Percentiles rank a stretch among this genome's conserved stretches.
Evolutionary conservation across 2,797 vertebrate species (phyloP).

Genomic region (Chelonia mydas): DNA sequence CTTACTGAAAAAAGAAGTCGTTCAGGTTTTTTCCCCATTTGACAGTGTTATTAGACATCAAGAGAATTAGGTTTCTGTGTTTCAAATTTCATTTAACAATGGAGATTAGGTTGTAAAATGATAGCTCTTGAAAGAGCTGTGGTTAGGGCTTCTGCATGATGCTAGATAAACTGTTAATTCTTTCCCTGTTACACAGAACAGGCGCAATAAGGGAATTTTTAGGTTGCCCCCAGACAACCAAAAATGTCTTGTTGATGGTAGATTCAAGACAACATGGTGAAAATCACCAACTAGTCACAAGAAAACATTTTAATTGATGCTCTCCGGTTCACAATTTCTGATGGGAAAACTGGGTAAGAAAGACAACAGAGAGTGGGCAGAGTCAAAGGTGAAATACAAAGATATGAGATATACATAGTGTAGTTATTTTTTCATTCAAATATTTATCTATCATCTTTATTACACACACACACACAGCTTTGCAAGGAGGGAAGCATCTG

Average conservation of each 20-base stretch:
- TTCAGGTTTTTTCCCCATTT: background rate
- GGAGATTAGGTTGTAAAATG: constrained; percentile 18
- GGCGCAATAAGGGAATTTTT: background rate
- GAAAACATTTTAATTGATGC: background rate
- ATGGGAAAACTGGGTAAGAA: background rate
- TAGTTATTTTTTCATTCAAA: background rate
- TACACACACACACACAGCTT: background rate
- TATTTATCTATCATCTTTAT: background rate
- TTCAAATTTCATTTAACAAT: constrained; percentile 48
- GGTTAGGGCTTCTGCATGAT: constrained; percentile 10
- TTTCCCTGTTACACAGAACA: background rate
- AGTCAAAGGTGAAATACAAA: background rate
- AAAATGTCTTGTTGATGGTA: background rate
- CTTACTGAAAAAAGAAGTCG: background rate
- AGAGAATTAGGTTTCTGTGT: background rate
- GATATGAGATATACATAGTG: background rate
- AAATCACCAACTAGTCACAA: background rate
- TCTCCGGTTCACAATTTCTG: background rate
- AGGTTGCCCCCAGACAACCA: background rate
- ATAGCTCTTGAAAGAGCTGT: background rate
- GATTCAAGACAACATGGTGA: background rate
- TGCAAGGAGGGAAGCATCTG: background rate
- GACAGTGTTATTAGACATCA: background rate
- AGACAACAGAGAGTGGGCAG: background rate
- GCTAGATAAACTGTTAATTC: background rate